phyloP scores from a whole-genome alignment of 1,140 invertebrate species.

The Zaprionus inermis region DNA sequence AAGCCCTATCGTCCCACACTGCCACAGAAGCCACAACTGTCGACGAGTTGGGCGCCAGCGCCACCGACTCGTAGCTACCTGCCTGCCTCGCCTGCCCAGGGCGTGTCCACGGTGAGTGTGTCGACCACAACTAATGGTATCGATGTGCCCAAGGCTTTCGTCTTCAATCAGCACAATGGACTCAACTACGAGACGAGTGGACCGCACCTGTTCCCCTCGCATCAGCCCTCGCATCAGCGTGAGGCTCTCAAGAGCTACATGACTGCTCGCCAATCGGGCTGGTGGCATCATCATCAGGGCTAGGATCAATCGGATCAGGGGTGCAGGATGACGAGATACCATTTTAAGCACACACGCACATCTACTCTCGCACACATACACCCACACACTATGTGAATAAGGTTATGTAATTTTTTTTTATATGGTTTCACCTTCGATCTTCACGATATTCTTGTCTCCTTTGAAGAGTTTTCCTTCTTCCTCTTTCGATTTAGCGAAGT shows the following conservation, averaged over 20 bases:
- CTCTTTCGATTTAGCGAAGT: slow-evolving; percentile 25
- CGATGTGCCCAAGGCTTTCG: slow-evolving; percentile 76
- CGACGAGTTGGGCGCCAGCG: slow-evolving; percentile 50
- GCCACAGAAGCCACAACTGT: slow-evolving; percentile 53
- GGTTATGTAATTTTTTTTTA: slow-evolving; percentile 11
- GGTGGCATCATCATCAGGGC: slow-evolving; percentile 76
- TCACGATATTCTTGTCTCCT: slow-evolving; percentile 3
- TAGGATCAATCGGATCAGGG: neutral
- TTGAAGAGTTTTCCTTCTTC: slow-evolving; percentile 3
- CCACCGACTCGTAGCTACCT: slow-evolving; percentile 59
- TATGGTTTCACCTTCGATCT: slow-evolving; percentile 14
- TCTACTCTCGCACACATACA: neutral
- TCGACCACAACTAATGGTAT: slow-evolving; percentile 31
- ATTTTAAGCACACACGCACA: neutral
- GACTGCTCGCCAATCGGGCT: slow-evolving; percentile 66
- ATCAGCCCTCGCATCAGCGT: slow-evolving; percentile 37
- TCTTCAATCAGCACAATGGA: slow-evolving; percentile 83
- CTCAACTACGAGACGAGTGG: slow-evolving; percentile 79
- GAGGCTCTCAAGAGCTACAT: slow-evolving; percentile 76
- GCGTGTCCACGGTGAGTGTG: slow-evolving; percentile 4
- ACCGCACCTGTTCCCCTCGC: slow-evolving; percentile 73
- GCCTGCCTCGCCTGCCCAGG: slow-evolving; percentile 44
- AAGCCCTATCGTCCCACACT: slow-evolving; percentile 60
- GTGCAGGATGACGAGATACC: neutral
- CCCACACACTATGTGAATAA: neutral